Evolutionary conservation across 1,140 invertebrate genomes (phyloP), one percentile per base, ranked within the genome.

Genomic region (Trissolcus basalis): DNA sequence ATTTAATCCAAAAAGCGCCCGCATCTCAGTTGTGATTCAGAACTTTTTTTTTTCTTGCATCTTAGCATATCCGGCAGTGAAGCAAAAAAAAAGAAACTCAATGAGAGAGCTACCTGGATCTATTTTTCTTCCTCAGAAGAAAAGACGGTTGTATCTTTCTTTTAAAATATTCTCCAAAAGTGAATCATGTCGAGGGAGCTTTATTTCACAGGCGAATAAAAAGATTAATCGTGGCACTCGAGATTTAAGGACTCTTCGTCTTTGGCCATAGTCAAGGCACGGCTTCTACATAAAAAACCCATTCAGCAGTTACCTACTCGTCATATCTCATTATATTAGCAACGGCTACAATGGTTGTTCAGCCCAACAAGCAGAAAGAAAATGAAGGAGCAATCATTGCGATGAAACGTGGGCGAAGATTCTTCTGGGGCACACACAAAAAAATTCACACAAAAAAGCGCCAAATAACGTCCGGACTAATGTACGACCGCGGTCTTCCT

Each of bases 251-350:
- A 64, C 44, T 27, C 54, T 55, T 64, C 41, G 36, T 45, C 54
- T 65, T 27, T 63, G 11, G 47, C 54, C 43, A 64, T 49, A 59
- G 63, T 63, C 6, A 6, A 27, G 19, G 19, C 19, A 27, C 43
- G 39, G 63, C 55, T 55, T 44, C 47, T 64, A 54, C 64, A 59
- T 63, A 69, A 75, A 75, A 75, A 70, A 55, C 50, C 65, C 65
- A 76, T 70, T 76, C 73, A 76, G 53, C 54, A 65, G 73, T 69
- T 60, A 76, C 55, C 73, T 65, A 60, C 64, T 70, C 65, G 73
- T 65, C 73, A 70, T 64, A 70, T 68, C 65, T 76, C 65, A 76
- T 76, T 76, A 69, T 60, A 65, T 74, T 76, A 69, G 59, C 45
- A 61, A 36, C 51, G 4, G 39, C 36, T 48, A 75, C 51, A 75